Conservation (phyloP, 2,888 invertebrate species). For the Volucella inanis region DNA sequence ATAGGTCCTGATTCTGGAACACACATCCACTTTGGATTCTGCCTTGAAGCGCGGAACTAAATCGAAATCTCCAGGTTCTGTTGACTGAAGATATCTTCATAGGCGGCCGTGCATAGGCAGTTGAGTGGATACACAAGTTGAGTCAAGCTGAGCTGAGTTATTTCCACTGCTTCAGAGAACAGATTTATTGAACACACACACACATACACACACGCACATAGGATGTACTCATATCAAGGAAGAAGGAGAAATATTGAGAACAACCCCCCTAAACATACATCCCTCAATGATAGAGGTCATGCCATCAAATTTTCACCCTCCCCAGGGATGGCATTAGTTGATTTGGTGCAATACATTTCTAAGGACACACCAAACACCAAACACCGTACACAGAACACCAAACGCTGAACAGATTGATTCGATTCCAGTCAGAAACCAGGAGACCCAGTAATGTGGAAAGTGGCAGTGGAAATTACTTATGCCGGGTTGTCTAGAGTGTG, state of each 20-base stretch:
- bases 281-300: slow-evolving; percentile 71
- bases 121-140: slow-evolving; percentile 64
- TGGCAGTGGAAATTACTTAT: slow-evolving; percentile 11
- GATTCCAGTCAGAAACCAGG: slow-evolving; percentile 28
- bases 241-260: neutral
- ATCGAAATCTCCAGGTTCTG: slow-evolving; percentile 68
- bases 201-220: neutral
- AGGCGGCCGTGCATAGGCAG: slow-evolving; percentile 54
- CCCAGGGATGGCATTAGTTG: slow-evolving; percentile 73
- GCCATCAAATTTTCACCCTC: slow-evolving; percentile 72
- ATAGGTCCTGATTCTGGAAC: neutral
- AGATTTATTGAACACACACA: slow-evolving; percentile 70
- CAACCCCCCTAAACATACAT: slow-evolving; percentile 30
- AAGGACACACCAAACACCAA: slow-evolving; percentile 31
- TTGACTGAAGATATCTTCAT: slow-evolving; percentile 74
- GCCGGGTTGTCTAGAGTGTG: neutral
- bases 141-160: slow-evolving; percentile 63
- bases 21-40: neutral
- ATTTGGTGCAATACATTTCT: slow-evolving; percentile 72
- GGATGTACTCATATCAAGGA: slow-evolving; percentile 1
- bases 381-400: too few relatives aligned
- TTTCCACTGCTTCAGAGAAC: slow-evolving; percentile 69
- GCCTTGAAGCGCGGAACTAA: slow-evolving; percentile 71
- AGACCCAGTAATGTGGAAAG: slow-evolving; percentile 10
- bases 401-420: slow-evolving; percentile 63